A percentile compares a stretch with the other conserved stretches of the same genome.
Conservation (phyloP, 2,113 vertebrate genomes). For the Trogon melanurus region DNA sequence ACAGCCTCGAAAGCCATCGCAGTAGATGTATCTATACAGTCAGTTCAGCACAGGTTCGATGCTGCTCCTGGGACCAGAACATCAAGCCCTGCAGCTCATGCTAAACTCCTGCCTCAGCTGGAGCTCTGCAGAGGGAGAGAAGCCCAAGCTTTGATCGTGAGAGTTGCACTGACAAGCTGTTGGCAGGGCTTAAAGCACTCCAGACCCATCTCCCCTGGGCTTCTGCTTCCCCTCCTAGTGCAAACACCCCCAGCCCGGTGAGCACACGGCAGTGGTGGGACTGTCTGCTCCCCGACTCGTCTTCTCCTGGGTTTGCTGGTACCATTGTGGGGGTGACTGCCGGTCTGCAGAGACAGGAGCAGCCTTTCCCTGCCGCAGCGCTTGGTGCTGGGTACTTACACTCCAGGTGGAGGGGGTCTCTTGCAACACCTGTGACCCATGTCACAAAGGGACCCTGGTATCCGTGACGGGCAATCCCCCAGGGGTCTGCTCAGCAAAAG, state of each 20-base stretch:
- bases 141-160: background rate
- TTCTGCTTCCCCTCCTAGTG: background rate
- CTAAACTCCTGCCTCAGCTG: background rate
- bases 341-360: background rate
- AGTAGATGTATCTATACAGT: background rate
- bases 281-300: background rate
- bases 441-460: background rate
- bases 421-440: background rate
- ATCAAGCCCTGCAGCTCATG: background rate
- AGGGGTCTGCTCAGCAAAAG: background rate
- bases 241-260: background rate
- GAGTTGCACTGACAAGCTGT: background rate
- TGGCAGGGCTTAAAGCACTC: background rate
- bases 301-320: background rate
- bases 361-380: background rate
- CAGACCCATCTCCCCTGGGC: background rate
- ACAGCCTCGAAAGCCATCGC: background rate
- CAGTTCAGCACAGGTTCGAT: background rate
- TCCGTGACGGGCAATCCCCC: rapidly evolving
- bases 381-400: rapidly evolving
- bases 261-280: background rate
- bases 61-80: background rate
- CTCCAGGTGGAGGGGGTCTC: background rate
- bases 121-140: background rate
- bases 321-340: rapidly evolving